Evolutionary conservation across 2,888 invertebrate genomes (phyloP).

Genomic region (Caenorhabditis plicata): DNA sequence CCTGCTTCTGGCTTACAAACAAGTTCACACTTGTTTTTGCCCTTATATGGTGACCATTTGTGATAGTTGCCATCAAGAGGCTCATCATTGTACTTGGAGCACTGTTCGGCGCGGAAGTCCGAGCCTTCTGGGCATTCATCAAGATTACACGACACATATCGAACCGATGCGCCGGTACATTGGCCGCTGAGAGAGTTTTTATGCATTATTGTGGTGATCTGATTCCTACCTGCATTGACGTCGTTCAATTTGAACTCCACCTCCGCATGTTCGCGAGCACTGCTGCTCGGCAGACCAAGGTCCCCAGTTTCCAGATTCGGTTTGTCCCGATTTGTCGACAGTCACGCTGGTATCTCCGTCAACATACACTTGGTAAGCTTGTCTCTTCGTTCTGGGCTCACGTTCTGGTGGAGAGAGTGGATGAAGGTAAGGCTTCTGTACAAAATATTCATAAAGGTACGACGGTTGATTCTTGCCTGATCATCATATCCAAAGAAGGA

Average conservation of each 20-base stretch:
- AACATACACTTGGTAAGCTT: conserved; percentile 62
- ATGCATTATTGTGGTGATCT: no score
- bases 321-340: conserved; percentile 60
- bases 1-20: conserved; percentile 91
- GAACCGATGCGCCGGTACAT: conserved; percentile 79
- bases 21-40: conserved; percentile 76
- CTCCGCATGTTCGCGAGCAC: conserved; percentile 89
- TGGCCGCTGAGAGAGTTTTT: conserved; percentile 39
- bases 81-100: conserved; percentile 79
- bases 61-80: conserved; percentile 82
- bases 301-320: conserved; percentile 68
- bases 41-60: conserved; percentile 68
- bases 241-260: conserved; percentile 84
- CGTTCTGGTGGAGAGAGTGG: conserved; percentile 55
- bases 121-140: conserved; percentile 71
- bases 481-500: conserved; percentile 13
- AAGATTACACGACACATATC: conserved; percentile 87
- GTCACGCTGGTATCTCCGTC: conserved; percentile 61
- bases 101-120: conserved; percentile 88
- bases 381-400: conserved; percentile 58
- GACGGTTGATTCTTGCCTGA: not conserved
- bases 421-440: conserved; percentile 44
- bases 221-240: conserved; percentile 68
- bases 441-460: not conserved
- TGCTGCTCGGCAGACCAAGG: conserved; percentile 81